These are phyloP conservation scores for Dicycla oo DNA, from an alignment of 2,888 invertebrate species.

Conservation along the genomic window DNA sequence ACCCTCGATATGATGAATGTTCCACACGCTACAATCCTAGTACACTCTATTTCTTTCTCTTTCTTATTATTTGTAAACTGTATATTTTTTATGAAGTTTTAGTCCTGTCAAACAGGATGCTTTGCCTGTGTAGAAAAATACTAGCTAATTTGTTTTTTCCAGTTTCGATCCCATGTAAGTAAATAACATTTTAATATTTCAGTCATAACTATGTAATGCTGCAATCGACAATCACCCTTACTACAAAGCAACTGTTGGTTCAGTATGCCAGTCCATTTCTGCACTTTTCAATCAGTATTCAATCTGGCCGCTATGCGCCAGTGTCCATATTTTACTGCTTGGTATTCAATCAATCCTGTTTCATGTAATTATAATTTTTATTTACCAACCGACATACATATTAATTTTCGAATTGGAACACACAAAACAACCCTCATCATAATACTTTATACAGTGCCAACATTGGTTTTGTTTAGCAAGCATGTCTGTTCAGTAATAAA, in stretches of 20 bases:
- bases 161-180: too few relatives aligned
- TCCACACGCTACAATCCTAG: too few relatives aligned
- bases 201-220: background rate
- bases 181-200: too few relatives aligned
- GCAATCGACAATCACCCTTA: background rate
- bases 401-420: conserved; percentile 23
- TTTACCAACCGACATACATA: conserved; percentile 22
- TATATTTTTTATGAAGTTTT: background rate
- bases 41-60: too few relatives aligned
- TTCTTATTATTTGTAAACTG: too few relatives aligned
- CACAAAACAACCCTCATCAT: conserved; percentile 17
- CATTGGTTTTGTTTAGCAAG: conserved; percentile 36
- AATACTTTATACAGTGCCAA: conserved; percentile 23
- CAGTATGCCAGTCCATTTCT: too few relatives aligned
- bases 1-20: too few relatives aligned
- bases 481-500: conserved; percentile 34
- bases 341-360: conserved; percentile 28
- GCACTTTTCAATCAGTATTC: conserved; percentile 1
- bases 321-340: conserved; percentile 14
- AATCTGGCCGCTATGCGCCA: background rate
- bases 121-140: background rate
- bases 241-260: background rate
- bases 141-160: background rate
- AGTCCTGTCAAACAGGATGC: background rate
- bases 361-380: conserved; percentile 27